Evolutionary conservation across 2,113 vertebrate genomes (phyloP).

Genomic region (Chlorodrepanis virens): DNA sequence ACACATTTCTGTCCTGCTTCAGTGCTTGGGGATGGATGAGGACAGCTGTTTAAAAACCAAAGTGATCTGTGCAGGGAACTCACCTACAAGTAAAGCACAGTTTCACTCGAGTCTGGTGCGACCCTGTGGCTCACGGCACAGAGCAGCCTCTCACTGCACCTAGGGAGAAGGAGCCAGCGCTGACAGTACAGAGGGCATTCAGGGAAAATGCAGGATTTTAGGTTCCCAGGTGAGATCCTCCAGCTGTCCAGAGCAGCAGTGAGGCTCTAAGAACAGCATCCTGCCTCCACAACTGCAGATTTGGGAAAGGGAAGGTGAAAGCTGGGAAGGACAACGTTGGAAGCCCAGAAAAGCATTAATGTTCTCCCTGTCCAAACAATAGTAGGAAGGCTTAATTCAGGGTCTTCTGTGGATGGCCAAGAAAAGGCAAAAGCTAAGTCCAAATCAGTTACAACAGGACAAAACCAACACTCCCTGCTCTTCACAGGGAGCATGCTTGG

Average conservation of each 20-base stretch:
- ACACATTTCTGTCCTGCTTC: neutral
- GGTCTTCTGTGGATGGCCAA: neutral
- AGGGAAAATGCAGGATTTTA: neutral
- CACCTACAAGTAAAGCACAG: fast-evolving
- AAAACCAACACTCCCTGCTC: neutral
- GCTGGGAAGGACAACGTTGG: neutral
- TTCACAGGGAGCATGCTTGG: neutral
- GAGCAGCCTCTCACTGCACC: neutral
- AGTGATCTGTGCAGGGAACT: neutral
- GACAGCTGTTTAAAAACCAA: neutral
- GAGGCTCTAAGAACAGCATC: neutral
- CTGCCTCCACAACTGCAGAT: neutral
- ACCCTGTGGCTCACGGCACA: fast-evolving
- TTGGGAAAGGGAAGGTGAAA: neutral
- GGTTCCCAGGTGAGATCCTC: neutral
- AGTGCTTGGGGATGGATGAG: neutral
- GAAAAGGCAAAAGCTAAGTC: neutral
- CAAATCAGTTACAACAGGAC: neutral
- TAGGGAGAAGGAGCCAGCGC: fast-evolving
- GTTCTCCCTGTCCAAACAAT: neutral
- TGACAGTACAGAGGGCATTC: neutral
- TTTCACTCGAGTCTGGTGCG: neutral
- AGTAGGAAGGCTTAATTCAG: neutral
- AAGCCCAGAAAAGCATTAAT: neutral
- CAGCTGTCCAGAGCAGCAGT: neutral